A percentile compares a stretch with the other conserved stretches of the same genome.
Evolutionary conservation across 2,113 vertebrate genomes (phyloP).

Genomic region (Gyps fulvus): DNA sequence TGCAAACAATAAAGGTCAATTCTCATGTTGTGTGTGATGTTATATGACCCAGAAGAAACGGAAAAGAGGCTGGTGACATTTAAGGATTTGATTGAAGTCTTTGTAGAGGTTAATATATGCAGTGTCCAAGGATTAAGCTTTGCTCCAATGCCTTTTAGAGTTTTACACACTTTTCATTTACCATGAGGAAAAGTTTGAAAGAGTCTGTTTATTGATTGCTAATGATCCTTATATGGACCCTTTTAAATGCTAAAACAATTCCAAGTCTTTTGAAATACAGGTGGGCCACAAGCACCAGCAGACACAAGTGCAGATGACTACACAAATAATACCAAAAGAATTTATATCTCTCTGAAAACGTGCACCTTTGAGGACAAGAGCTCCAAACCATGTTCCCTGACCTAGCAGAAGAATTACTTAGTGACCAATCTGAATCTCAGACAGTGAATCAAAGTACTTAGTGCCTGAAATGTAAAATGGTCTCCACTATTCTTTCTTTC

Average conservation of each 20-base stretch:
- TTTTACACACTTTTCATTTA: background rate
- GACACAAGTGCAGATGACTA: background rate
- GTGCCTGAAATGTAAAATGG: background rate
- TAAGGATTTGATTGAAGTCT: constrained; percentile 36
- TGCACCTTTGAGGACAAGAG: background rate
- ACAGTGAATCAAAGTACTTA: background rate
- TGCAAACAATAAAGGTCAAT: constrained; percentile 28
- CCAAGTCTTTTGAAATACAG: background rate
- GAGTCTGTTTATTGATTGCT: background rate
- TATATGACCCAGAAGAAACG: constrained; percentile 26
- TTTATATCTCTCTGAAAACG: background rate
- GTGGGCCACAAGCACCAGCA: background rate
- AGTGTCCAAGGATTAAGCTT: constrained; percentile 6
- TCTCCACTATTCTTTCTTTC: background rate
- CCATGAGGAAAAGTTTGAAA: background rate
- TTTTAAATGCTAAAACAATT: background rate
- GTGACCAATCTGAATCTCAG: background rate
- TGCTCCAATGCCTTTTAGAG: background rate
- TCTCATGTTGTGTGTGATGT: background rate
- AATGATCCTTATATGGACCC: background rate
- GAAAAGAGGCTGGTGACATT: constrained; percentile 6
- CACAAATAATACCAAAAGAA: background rate
- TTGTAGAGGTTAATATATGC: constrained; percentile 36
- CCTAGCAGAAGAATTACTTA: background rate
- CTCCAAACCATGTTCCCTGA: background rate